Percentiles rank a stretch among this genome's conserved stretches.
Conservation (phyloP, 2,113 vertebrate species). For the Cyanoramphus novaezelandiae region DNA sequence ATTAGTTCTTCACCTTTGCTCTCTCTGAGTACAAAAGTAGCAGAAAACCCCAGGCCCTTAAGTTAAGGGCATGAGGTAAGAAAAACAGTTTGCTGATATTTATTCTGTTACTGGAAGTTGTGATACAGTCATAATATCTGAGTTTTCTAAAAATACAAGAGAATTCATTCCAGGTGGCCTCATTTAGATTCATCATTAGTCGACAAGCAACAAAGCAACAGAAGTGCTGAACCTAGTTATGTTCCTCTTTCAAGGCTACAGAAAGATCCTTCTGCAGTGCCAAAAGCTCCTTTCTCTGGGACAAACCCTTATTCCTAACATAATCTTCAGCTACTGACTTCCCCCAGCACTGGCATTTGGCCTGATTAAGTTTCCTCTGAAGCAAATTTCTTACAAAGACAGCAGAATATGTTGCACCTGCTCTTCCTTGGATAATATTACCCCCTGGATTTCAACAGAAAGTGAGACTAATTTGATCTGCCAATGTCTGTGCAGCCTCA, state of each 20-base stretch:
- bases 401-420: conserved; percentile 23
- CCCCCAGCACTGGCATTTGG: neutral
- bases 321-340: neutral
- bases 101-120: neutral
- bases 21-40: neutral
- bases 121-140: neutral
- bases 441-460: conserved; percentile 24
- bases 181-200: neutral
- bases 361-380: conserved; percentile 40
- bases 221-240: neutral
- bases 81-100: neutral
- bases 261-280: neutral
- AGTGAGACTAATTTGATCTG: conserved; percentile 48
- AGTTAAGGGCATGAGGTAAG: neutral
- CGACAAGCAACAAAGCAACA: neutral
- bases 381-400: conserved; percentile 14
- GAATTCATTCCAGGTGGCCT: neutral
- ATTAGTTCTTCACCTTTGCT: neutral
- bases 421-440: conserved; percentile 29
- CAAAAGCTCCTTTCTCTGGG: neutral
- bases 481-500: neutral
- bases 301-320: neutral
- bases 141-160: neutral
- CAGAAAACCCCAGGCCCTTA: neutral
- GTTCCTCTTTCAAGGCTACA: neutral